These are phyloP conservation scores for Polypedilum pembai DNA, from an alignment of 1,140 invertebrate genomes.

Conservation along the genomic window DNA sequence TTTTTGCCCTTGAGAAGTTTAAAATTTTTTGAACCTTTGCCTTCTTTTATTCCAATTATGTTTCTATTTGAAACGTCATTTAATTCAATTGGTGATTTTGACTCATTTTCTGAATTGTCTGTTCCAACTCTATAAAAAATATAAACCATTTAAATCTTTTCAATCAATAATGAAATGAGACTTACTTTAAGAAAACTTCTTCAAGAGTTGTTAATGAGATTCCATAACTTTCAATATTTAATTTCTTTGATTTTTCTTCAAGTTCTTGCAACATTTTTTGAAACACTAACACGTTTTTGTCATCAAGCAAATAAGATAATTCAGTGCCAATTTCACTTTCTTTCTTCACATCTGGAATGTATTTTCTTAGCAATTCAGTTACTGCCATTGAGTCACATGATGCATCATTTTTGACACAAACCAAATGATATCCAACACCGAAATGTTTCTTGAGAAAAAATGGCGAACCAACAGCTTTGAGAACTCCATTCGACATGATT, in stretches of 20 bases:
- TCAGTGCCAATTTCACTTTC: slow-evolving; percentile 40
- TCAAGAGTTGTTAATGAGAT: slow-evolving; percentile 80
- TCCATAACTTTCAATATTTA: slow-evolving; percentile 58
- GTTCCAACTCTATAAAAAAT: slow-evolving; percentile 44
- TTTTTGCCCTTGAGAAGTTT: too few relatives aligned
- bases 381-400: slow-evolving; percentile 49
- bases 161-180: slow-evolving; percentile 30
- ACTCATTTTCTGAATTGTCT: slow-evolving; percentile 33
- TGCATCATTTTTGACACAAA: slow-evolving; percentile 34
- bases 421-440: slow-evolving; percentile 58
- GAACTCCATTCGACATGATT: slow-evolving; percentile 71
- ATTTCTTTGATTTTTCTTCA: slow-evolving; percentile 53
- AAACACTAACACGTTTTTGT: slow-evolving; percentile 47
- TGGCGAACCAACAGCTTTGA: slow-evolving; percentile 65
- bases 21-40: slow-evolving; percentile 35
- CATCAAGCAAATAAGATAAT: slow-evolving; percentile 51
- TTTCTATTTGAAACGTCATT: slow-evolving; percentile 31
- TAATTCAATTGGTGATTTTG: slow-evolving; percentile 24
- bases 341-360: slow-evolving; percentile 48
- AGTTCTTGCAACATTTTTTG: slow-evolving; percentile 59
- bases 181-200: slow-evolving; percentile 83
- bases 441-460: slow-evolving; percentile 70
- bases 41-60: slow-evolving; percentile 30
- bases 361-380: slow-evolving; percentile 48
- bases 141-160: slow-evolving; percentile 30